These are phyloP conservation scores for Hippopotamyrus pictus DNA, from an alignment of 2,797 vertebrate species.

Conservation along the genomic window DNA sequence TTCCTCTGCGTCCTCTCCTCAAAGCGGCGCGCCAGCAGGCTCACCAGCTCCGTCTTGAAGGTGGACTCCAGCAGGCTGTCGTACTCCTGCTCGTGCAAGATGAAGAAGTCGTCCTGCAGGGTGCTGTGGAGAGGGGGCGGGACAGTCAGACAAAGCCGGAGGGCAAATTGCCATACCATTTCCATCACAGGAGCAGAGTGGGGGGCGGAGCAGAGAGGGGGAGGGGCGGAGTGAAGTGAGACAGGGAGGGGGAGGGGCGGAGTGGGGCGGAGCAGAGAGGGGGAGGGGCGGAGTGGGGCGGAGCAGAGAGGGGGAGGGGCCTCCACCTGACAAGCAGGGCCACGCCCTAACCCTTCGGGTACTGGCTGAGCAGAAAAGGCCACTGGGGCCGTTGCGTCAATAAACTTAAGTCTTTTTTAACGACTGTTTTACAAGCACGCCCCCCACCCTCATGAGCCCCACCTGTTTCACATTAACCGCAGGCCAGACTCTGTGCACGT, in stretches of 20 bases:
- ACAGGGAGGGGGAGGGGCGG: background rate
- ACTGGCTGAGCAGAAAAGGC: background rate
- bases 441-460: slow-evolving; percentile 17
- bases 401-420: slow-evolving; percentile 47
- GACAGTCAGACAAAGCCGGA: background rate
- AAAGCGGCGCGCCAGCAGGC: slow-evolving; percentile 81
- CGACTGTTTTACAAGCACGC: slow-evolving; percentile 55
- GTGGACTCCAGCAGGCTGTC: slow-evolving; percentile 92
- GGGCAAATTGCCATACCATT: background rate
- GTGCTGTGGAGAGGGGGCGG: slow-evolving; percentile 58
- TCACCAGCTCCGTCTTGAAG: slow-evolving; percentile 97
- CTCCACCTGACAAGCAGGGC: background rate
- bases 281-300: background rate
- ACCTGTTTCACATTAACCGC: slow-evolving; percentile 61
- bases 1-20: slow-evolving; percentile 90
- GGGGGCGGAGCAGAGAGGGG: background rate
- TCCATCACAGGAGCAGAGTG: background rate
- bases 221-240: background rate
- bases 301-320: background rate
- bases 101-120: slow-evolving; percentile 89
- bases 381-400: background rate
- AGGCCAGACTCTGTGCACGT: background rate
- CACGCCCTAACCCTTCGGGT: background rate
- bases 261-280: background rate
- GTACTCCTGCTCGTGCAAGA: slow-evolving; percentile 94